phyloP scores from a whole-genome alignment of 2,888 invertebrate species.

The Mongoloraphidia duomilia region DNA sequence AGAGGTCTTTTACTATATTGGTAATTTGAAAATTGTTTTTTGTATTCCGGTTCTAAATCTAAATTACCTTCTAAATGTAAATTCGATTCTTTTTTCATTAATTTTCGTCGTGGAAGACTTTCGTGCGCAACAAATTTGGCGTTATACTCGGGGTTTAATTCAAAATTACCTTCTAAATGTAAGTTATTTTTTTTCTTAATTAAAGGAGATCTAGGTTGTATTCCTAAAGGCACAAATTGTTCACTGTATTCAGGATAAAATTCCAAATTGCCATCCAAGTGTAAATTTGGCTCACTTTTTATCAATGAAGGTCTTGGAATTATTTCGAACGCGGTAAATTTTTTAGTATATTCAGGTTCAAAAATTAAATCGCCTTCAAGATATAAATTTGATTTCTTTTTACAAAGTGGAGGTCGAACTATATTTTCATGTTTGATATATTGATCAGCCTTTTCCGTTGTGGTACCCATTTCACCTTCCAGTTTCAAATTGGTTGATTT shows the following conservation, averaged over 20 bases:
- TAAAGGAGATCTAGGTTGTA: slow-evolving; percentile 24
- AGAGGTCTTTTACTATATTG: too few species aligned
- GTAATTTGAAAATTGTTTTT: slow-evolving; percentile 22
- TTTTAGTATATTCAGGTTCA: slow-evolving; percentile 29
- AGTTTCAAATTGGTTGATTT: slow-evolving; percentile 22
- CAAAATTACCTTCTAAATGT: slow-evolving; percentile 30
- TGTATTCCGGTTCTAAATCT: slow-evolving; percentile 24
- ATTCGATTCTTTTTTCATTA: slow-evolving; percentile 30
- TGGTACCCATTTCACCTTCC: slow-evolving; percentile 17
- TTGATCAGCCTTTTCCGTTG: too few species aligned
- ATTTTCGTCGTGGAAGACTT: slow-evolving; percentile 21
- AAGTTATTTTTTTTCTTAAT: slow-evolving; percentile 30
- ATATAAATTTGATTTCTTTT: slow-evolving; percentile 30
- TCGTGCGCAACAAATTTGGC: slow-evolving; percentile 24
- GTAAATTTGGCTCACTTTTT: slow-evolving; percentile 23
- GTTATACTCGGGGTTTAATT: slow-evolving; percentile 30
- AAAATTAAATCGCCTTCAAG: slow-evolving; percentile 33
- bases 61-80: slow-evolving; percentile 34
- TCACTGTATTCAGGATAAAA: slow-evolving; percentile 27
- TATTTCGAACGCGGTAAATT: slow-evolving; percentile 30
- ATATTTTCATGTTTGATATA: too few species aligned
- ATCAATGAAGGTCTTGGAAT: slow-evolving; percentile 18
- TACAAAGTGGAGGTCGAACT: slow-evolving; percentile 26
- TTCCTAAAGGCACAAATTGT: slow-evolving; percentile 20
- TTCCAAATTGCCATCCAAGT: slow-evolving; percentile 31